These are phyloP conservation scores for Nasalis larvatus DNA, from an alignment of 2,113 vertebrate species.

Conservation along the genomic window DNA sequence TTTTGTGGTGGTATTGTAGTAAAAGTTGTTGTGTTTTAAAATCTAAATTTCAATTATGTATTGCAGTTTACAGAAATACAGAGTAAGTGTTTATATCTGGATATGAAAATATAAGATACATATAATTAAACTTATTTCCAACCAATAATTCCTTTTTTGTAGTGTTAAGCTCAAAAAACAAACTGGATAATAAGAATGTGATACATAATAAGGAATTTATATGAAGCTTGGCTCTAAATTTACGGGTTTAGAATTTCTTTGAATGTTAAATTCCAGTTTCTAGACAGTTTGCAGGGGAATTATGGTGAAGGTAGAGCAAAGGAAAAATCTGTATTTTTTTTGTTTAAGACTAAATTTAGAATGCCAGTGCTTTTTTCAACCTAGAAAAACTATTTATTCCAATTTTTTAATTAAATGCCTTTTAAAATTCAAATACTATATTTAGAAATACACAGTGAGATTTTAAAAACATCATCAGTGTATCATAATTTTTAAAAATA, in stretches of 20 bases:
- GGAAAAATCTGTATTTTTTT: not conserved
- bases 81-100: not conserved
- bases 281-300: not conserved
- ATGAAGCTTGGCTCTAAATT: not conserved
- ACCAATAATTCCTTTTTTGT: not conserved
- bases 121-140: not conserved
- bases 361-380: not conserved
- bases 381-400: not conserved
- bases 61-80: not conserved
- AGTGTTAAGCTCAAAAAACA: not conserved
- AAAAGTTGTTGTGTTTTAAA: not conserved
- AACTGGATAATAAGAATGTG: not conserved
- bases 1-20: not conserved
- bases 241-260: not conserved
- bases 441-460: not conserved
- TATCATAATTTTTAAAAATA: not conserved
- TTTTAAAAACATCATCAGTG: not conserved
- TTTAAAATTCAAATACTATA: not conserved
- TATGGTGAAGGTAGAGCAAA: not conserved
- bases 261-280: not conserved
- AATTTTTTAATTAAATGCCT: not conserved
- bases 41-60: not conserved
- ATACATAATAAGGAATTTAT: not conserved
- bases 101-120: not conserved
- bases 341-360: not conserved